Percentiles rank a stretch among this genome's conserved stretches.
phyloP scores from a whole-genome alignment of 2,797 vertebrate species.

The Eupleurogrammus muticus region DNA sequence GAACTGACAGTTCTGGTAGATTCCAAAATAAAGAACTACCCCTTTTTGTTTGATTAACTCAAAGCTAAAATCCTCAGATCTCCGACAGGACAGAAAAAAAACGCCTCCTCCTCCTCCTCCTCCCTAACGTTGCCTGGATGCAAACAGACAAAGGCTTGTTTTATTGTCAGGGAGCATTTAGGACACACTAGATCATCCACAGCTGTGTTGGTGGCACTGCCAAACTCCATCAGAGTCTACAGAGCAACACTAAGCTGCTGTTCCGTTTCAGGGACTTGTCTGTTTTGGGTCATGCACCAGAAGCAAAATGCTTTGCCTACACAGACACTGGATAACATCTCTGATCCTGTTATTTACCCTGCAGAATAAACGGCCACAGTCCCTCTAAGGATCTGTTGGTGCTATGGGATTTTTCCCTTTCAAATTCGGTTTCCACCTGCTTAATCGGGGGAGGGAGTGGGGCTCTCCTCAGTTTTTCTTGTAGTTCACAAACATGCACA shows the following conservation, averaged over 20 bases:
- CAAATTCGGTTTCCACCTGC: constrained; percentile 27
- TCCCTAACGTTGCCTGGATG: constrained; percentile 35
- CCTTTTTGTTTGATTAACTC: too few species aligned
- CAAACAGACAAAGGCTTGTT: constrained; percentile 65
- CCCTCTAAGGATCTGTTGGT: constrained; percentile 10
- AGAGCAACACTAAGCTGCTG: constrained; percentile 69
- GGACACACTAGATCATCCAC: constrained; percentile 66
- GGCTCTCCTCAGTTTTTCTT: background rate
- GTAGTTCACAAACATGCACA: constrained; percentile 29
- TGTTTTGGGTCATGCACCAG: constrained; percentile 69
- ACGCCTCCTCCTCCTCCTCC: background rate
- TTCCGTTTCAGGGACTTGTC: constrained; percentile 72
- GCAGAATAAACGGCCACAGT: constrained; percentile 42
- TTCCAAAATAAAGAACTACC: too few species aligned
- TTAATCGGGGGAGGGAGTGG: constrained; percentile 21
- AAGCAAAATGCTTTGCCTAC: constrained; percentile 60
- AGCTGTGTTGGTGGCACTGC: constrained; percentile 59
- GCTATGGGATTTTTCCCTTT: constrained; percentile 15
- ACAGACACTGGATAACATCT: constrained; percentile 65
- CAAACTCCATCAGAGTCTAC: constrained; percentile 70
- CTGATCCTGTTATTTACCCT: constrained; percentile 69
- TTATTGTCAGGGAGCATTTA: constrained; percentile 73
- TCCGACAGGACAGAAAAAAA: background rate
- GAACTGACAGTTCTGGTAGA: too few species aligned
- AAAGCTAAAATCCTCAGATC: background rate